Conservation (phyloP, 2,797 vertebrate species). For the Xiphophorus birchmanni region DNA sequence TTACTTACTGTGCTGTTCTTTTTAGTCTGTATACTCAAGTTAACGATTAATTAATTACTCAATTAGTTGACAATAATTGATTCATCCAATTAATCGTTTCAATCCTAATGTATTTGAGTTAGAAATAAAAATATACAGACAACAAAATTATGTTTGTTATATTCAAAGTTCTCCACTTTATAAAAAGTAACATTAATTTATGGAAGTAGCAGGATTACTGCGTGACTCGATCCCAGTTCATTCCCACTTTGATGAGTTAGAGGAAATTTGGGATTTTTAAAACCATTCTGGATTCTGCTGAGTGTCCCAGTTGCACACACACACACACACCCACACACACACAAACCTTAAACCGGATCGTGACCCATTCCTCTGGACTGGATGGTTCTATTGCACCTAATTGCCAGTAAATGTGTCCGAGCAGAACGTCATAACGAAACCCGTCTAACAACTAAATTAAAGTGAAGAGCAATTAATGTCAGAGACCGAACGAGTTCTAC, state of each 20-base stretch:
- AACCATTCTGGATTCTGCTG: background rate
- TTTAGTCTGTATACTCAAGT: no score
- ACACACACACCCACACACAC: background rate
- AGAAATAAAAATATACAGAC: no score
- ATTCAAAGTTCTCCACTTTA: no score
- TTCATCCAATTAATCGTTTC: no score
- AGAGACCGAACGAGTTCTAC: background rate
- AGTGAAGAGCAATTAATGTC: background rate
- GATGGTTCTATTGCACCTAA: background rate
- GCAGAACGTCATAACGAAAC: background rate
- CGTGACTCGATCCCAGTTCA: conserved; percentile 25
- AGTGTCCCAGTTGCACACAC: background rate
- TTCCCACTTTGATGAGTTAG: conserved; percentile 36
- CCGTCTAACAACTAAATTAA: background rate
- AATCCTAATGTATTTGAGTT: no score
- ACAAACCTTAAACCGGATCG: no score
- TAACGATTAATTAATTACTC: no score
- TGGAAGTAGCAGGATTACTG: no score
- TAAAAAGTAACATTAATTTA: no score
- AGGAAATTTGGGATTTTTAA: conserved; percentile 3
- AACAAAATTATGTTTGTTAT: no score
- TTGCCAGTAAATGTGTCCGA: background rate
- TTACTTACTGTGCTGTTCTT: no score
- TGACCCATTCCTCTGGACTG: background rate
- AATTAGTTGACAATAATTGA: no score